These are phyloP conservation scores for Solea senegalensis DNA, from an alignment of 2,113 vertebrate genomes.

Conservation along the genomic window DNA sequence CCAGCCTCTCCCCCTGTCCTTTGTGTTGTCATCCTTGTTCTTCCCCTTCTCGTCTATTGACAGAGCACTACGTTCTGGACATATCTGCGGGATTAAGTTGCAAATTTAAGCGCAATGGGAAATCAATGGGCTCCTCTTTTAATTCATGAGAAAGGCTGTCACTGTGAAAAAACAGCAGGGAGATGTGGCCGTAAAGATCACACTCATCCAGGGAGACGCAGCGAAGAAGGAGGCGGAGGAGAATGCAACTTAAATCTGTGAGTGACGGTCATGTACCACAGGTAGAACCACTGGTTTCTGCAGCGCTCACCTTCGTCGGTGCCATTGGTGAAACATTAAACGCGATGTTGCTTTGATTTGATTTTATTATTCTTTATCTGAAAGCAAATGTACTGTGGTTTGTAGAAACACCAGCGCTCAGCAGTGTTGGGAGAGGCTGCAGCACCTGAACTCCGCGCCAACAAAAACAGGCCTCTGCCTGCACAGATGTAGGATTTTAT, in stretches of 20 bases:
- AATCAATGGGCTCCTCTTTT: conserved; percentile 81
- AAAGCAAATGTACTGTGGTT: conserved; percentile 19
- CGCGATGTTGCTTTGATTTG: neutral
- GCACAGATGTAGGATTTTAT: conserved; percentile 69
- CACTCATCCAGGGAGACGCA: conserved; percentile 66
- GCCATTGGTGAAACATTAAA: conserved; percentile 25
- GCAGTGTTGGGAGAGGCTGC: conserved; percentile 59
- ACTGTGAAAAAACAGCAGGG: conserved; percentile 60
- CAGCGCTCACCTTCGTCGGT: conserved; percentile 23
- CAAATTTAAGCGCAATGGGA: conserved; percentile 81
- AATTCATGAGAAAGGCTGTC: conserved; percentile 80
- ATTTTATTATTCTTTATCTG: conserved; percentile 37
- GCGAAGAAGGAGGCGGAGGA: conserved; percentile 36
- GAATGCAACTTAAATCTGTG: conserved; percentile 62
- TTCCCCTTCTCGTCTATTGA: conserved; percentile 62
- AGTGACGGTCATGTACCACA: conserved; percentile 39
- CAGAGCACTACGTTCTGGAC: conserved; percentile 71
- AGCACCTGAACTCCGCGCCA: conserved; percentile 67
- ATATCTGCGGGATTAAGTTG: conserved; percentile 78
- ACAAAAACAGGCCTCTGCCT: conserved; percentile 75
- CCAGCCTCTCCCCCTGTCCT: conserved; percentile 16
- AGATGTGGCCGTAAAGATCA: conserved; percentile 66
- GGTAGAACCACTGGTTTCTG: conserved; percentile 54
- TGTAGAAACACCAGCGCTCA: conserved; percentile 61
- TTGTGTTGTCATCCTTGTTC: neutral